phyloP scores from a whole-genome alignment of 30 jellyfish, hydroid and myxozoan genomes.

The Rhopilema esculentum region DNA sequence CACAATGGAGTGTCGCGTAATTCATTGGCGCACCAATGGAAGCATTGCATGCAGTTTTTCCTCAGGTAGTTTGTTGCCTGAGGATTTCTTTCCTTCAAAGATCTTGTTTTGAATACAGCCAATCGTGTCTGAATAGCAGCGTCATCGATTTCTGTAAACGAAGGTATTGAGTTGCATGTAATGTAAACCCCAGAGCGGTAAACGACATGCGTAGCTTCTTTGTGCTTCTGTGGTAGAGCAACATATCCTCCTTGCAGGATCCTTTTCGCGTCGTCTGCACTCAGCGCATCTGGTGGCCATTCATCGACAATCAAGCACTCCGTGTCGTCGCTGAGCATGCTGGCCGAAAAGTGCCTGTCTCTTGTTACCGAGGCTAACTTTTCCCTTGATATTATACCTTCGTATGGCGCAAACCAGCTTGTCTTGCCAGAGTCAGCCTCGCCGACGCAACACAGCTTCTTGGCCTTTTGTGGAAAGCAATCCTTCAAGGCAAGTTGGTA shows the following conservation, averaged over 20 bases:
- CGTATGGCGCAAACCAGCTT: conserved; percentile 62
- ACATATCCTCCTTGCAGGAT: conserved; percentile 5
- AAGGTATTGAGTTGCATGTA: background rate
- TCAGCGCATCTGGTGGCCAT: conserved; percentile 22
- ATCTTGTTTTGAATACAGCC: too few species aligned
- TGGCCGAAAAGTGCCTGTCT: conserved; percentile 32
- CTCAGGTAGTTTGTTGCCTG: background rate
- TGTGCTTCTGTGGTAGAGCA: conserved; percentile 1
- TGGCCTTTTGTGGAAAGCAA: conserved; percentile 23
- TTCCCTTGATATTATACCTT: conserved; percentile 28
- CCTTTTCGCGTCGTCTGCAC: too few species aligned
- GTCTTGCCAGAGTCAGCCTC: conserved; percentile 62
- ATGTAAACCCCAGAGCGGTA: background rate
- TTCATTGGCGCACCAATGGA: background rate
- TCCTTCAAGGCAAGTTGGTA: conserved; percentile 40
- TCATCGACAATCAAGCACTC: conserved; percentile 6
- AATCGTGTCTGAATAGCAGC: background rate
- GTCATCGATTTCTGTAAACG: background rate
- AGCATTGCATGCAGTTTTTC: background rate
- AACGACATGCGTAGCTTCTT: background rate
- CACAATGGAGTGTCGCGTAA: background rate
- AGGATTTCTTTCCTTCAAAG: too few species aligned
- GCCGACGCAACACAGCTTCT: conserved; percentile 50
- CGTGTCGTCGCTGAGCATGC: conserved; percentile 10
- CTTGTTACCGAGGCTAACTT: conserved; percentile 15